These are phyloP conservation scores for Coccyzus lansbergi DNA, from an alignment of 2,797 vertebrate species.

Conservation along the genomic window DNA sequence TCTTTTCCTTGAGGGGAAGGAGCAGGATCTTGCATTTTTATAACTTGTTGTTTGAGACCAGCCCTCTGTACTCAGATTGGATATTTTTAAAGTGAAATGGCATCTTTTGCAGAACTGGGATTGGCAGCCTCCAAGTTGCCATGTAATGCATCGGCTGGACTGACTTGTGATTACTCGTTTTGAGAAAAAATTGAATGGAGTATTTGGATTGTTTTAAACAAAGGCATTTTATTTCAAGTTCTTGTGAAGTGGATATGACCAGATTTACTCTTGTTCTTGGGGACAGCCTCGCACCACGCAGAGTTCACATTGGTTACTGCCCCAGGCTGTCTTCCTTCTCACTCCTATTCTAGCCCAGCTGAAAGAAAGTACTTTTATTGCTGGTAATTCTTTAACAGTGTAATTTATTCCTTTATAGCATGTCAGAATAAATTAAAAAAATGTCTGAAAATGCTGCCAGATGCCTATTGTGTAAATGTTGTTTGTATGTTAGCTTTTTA, in stretches of 20 bases:
- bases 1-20: slow-evolving; percentile 72
- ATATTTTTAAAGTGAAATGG: slow-evolving; percentile 16
- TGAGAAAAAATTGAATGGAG: slow-evolving; percentile 57
- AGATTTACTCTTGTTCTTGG: slow-evolving; percentile 72
- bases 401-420: slow-evolving; percentile 91
- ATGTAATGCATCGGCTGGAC: slow-evolving; percentile 63
- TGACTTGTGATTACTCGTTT: slow-evolving; percentile 67
- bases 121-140: slow-evolving; percentile 46
- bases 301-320: slow-evolving; percentile 70
- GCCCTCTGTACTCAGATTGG: slow-evolving; percentile 58
- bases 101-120: slow-evolving; percentile 52
- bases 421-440: slow-evolving; percentile 85
- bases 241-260: slow-evolving; percentile 77
- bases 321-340: slow-evolving; percentile 67
- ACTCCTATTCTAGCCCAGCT: slow-evolving; percentile 80
- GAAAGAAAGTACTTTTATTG: slow-evolving; percentile 79
- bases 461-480: slow-evolving; percentile 80
- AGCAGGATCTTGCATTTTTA: slow-evolving; percentile 71
- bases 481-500: slow-evolving; percentile 70
- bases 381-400: slow-evolving; percentile 83
- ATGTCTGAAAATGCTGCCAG: slow-evolving; percentile 79
- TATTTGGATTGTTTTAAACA: slow-evolving; percentile 74
- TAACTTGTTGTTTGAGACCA: slow-evolving; percentile 69
- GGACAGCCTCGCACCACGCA: slow-evolving; percentile 71
- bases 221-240: slow-evolving; percentile 77